These are phyloP conservation scores for Egretta garzetta DNA, from an alignment of 2,113 vertebrate genomes.

Conservation along the genomic window DNA sequence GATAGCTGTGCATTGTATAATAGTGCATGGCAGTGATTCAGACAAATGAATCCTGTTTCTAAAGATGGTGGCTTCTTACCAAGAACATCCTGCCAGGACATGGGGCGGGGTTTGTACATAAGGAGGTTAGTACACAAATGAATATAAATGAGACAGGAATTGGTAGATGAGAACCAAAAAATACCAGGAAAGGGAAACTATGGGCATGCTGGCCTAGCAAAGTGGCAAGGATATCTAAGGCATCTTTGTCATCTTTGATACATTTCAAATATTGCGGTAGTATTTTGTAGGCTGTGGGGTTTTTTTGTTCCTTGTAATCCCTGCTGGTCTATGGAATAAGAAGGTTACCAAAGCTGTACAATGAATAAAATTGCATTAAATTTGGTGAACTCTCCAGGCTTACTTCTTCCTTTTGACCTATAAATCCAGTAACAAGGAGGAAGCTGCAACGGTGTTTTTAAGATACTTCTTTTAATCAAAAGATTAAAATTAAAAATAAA, in stretches of 20 bases:
- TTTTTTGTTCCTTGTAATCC: background rate
- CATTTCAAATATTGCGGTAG: background rate
- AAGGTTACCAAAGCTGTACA: background rate
- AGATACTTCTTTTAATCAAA: background rate
- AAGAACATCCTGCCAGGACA: background rate
- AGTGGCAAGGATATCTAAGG: background rate
- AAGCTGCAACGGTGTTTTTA: background rate
- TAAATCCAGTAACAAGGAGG: background rate
- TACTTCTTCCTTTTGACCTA: background rate
- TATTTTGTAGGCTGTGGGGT: background rate
- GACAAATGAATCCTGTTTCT: background rate
- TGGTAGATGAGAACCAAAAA: background rate
- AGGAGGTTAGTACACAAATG: background rate
- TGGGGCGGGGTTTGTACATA: background rate
- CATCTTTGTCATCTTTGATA: background rate
- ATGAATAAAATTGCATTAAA: background rate
- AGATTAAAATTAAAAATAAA: background rate
- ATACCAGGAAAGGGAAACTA: background rate
- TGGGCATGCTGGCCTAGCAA: background rate
- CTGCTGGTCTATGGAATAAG: background rate
- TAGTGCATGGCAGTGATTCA: background rate
- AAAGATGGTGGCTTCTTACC: background rate
- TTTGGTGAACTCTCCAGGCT: background rate
- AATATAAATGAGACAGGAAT: background rate
- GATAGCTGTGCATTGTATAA: background rate